phyloP scores from a whole-genome alignment of 2,888 invertebrate genomes.

The Drosophila paranaensis region DNA sequence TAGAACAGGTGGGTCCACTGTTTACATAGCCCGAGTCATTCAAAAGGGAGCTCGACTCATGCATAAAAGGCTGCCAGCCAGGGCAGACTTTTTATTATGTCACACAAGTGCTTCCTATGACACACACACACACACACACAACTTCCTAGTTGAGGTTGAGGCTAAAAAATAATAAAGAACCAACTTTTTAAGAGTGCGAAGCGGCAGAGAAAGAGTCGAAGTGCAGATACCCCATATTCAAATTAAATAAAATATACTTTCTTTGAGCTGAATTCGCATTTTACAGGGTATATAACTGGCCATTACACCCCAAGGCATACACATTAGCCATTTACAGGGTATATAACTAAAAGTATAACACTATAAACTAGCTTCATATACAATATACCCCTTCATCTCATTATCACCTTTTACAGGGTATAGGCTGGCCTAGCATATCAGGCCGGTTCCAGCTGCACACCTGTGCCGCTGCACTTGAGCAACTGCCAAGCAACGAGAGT shows the following conservation, averaged over 20 bases:
- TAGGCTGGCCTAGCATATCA: constrained; percentile 16
- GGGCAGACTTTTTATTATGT: constrained; percentile 72
- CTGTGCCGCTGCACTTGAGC: constrained; percentile 47
- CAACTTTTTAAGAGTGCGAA: not conserved
- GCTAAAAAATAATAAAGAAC: constrained; percentile 33
- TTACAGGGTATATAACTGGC: too few relatives aligned
- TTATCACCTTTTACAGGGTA: not conserved
- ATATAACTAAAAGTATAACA: too few relatives aligned
- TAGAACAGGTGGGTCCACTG: constrained; percentile 45
- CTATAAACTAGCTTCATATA: too few relatives aligned
- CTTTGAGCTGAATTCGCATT: too few relatives aligned
- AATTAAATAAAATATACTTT: not conserved
- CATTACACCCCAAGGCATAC: not conserved
- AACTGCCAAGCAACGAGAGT: constrained; percentile 36
- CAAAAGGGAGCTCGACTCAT: constrained; percentile 11
- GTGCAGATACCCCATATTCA: not conserved
- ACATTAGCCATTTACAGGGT: too few relatives aligned
- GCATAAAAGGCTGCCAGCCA: constrained; percentile 39
- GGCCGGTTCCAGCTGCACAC: constrained; percentile 2
- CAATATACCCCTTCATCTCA: not conserved
- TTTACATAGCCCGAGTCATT: constrained; percentile 36
- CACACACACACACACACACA: constrained; percentile 64
- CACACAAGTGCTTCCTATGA: constrained; percentile 77
- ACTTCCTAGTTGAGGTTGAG: constrained; percentile 60
- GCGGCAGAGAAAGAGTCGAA: not conserved